Evolutionary conservation across 1,140 invertebrate genomes (phyloP).

Genomic region (Drosophila burlai): DNA sequence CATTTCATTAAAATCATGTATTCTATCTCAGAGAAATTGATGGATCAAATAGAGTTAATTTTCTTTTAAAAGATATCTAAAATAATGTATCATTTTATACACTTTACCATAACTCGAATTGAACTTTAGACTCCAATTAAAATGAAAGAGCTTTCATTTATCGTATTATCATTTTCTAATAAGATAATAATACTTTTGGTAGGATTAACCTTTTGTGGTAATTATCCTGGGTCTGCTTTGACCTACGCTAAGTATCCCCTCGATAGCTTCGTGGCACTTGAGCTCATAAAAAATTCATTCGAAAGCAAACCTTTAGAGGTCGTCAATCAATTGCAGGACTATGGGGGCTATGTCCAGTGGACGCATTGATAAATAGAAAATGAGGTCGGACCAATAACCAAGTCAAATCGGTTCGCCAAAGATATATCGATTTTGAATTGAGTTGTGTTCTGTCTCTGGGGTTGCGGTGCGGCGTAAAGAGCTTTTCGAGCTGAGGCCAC

Average conservation of each 20-base stretch:
- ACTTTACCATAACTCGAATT: neutral
- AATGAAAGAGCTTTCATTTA: neutral
- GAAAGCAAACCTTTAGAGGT: conserved; percentile 8
- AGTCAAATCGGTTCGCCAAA: conserved; percentile 22
- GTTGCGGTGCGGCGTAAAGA: conserved; percentile 10
- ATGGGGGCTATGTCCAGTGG: conserved; percentile 5
- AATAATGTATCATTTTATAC: neutral
- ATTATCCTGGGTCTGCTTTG: conserved; percentile 14
- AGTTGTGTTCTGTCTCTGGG: neutral
- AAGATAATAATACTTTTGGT: conserved; percentile 18
- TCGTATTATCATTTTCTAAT: conserved; percentile 5
- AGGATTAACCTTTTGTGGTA: conserved; percentile 35
- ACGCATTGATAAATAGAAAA: conserved; percentile 37
- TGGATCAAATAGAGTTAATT: no score
- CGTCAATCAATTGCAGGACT: conserved; percentile 34
- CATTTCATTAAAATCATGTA: neutral
- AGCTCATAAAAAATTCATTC: conserved; percentile 37
- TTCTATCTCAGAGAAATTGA: no score
- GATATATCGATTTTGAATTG: conserved; percentile 36
- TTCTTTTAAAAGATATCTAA: neutral
- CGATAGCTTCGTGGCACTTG: conserved; percentile 8
- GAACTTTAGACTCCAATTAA: neutral
- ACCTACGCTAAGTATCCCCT: conserved; percentile 15
- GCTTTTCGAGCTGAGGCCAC: conserved; percentile 2
- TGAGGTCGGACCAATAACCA: conserved; percentile 28